These are phyloP conservation scores for Amphiduros pacificus DNA, from an alignment of 2,888 invertebrate genomes.

Conservation along the genomic window DNA sequence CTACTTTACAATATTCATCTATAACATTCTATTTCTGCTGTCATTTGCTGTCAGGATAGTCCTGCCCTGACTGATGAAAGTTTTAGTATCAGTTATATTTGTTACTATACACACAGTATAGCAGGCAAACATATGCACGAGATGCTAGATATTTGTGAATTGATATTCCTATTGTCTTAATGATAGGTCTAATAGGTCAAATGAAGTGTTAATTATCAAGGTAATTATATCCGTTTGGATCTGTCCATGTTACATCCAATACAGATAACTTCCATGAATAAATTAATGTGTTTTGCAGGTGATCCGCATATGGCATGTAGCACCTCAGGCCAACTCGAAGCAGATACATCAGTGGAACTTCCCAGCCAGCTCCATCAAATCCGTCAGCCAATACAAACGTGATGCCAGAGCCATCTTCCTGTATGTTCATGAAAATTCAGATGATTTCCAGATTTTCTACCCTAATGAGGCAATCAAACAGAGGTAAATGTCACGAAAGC, in stretches of 20 bases:
- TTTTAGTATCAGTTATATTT: too few relatives aligned
- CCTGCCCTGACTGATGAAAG: too few relatives aligned
- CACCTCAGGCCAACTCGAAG: conserved; percentile 33
- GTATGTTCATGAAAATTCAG: conserved; percentile 94
- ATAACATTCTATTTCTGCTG: too few relatives aligned
- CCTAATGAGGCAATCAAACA: conserved; percentile 85
- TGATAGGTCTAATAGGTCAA: too few relatives aligned
- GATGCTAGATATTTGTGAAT: not conserved
- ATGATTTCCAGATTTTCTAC: conserved; percentile 96
- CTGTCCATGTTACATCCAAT: too few relatives aligned
- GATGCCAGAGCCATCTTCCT: conserved; percentile 94
- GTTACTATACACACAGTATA: too few relatives aligned
- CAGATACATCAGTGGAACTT: conserved; percentile 79
- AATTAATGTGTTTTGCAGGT: conserved; percentile 20
- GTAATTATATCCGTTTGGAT: conserved; percentile 1
- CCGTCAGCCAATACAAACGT: conserved; percentile 90
- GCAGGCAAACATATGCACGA: too few relatives aligned
- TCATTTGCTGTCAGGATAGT: too few relatives aligned
- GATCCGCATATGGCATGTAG: conserved; percentile 51
- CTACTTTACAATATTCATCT: too few relatives aligned
- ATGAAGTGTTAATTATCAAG: too few relatives aligned
- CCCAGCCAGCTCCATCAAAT: conserved; percentile 84
- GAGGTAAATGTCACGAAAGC: too few relatives aligned
- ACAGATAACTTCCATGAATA: too few relatives aligned
- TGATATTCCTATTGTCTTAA: not conserved